Evolutionary conservation across 2,113 vertebrate species (phyloP).

Genomic region (Ascaphus truei): DNA sequence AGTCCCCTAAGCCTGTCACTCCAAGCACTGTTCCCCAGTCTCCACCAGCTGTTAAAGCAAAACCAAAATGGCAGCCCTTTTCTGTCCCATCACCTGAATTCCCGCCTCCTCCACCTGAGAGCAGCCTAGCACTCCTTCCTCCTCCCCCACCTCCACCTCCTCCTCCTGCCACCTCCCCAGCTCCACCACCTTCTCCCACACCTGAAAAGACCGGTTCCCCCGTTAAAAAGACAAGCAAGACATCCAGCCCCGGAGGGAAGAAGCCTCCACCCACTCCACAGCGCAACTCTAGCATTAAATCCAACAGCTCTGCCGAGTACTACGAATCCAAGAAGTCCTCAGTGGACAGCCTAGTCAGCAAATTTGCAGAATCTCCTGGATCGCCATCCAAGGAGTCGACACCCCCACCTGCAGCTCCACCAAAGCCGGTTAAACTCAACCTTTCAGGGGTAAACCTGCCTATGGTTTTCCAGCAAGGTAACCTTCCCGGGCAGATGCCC

Average conservation of each 20-base stretch:
- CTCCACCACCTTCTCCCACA: slow-evolving; percentile 58
- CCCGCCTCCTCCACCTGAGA: slow-evolving; percentile 86
- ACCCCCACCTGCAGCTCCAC: slow-evolving; percentile 74
- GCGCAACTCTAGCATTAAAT: slow-evolving; percentile 85
- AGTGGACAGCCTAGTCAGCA: slow-evolving; percentile 84
- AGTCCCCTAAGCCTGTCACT: slow-evolving; percentile 51
- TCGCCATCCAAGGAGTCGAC: slow-evolving; percentile 74
- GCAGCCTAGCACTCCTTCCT: slow-evolving; percentile 72
- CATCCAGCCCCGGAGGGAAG: slow-evolving; percentile 72
- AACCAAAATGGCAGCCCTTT: slow-evolving; percentile 88
- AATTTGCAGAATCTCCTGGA: slow-evolving; percentile 65
- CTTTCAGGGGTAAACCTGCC: slow-evolving; percentile 76
- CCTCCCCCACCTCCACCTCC: slow-evolving; percentile 55
- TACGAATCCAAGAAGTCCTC: slow-evolving; percentile 78
- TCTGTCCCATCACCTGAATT: slow-evolving; percentile 74
- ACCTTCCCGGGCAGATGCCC: slow-evolving; percentile 38
- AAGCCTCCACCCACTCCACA: slow-evolving; percentile 86
- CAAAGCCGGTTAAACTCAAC: slow-evolving; percentile 91
- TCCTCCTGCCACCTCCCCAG: slow-evolving; percentile 63
- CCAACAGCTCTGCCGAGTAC: slow-evolving; percentile 63
- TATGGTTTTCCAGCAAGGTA: slow-evolving; percentile 67
- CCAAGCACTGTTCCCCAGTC: slow-evolving; percentile 69
- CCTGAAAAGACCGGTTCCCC: slow-evolving; percentile 69
- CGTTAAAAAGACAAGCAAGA: slow-evolving; percentile 65
- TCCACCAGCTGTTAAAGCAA: slow-evolving; percentile 87